These are phyloP conservation scores for Prinia subflava DNA, from an alignment of 2,113 vertebrate genomes.

Conservation along the genomic window DNA sequence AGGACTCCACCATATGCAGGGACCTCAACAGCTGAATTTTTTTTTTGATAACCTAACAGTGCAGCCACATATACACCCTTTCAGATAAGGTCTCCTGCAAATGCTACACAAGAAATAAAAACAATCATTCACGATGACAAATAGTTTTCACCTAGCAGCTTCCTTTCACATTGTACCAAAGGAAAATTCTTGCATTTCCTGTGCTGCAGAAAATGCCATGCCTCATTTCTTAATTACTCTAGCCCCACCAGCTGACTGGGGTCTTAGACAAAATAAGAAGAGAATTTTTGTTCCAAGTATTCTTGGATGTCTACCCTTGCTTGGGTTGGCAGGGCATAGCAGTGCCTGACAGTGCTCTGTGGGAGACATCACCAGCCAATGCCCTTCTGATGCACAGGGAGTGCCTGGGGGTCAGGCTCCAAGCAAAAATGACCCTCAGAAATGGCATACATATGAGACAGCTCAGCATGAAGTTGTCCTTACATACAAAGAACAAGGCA, in stretches of 20 bases:
- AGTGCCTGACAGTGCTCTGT: not conserved
- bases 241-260: not conserved
- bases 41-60: not conserved
- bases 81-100: not conserved
- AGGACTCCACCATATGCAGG: not conserved
- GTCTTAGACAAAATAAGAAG: not conserved
- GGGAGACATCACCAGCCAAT: not conserved
- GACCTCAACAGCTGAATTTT: not conserved
- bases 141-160: not conserved
- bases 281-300: not conserved
- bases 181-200: not conserved
- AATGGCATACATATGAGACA: not conserved
- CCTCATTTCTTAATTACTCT: not conserved
- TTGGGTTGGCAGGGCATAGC: not conserved
- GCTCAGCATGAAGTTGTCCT: not conserved
- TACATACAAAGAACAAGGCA: not conserved
- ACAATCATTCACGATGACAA: not conserved
- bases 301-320: not conserved
- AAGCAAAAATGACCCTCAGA: not conserved
- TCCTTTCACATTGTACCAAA: not conserved
- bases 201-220: not conserved
- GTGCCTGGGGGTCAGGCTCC: not conserved
- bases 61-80: not conserved
- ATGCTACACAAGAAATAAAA: not conserved
- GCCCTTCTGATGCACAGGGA: not conserved